Evolutionary conservation across 2,888 invertebrate genomes (phyloP).

Genomic region (Operophtera brumata): DNA sequence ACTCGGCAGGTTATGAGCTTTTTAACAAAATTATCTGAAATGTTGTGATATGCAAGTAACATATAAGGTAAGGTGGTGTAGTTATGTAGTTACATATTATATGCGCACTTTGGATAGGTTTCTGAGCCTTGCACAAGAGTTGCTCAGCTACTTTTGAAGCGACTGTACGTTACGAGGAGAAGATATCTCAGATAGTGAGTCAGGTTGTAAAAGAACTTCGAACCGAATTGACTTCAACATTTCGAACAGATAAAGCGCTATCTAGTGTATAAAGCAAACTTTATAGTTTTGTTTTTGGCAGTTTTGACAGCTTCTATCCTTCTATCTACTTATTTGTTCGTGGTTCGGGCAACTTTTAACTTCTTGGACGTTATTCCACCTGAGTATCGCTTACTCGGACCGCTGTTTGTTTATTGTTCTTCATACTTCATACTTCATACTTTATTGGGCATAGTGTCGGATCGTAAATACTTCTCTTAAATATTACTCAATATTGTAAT

Average conservation of each 20-base stretch:
- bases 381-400: constrained; percentile 64
- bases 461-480: no score
- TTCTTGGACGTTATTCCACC: constrained; percentile 65
- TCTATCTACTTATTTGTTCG: constrained; percentile 79
- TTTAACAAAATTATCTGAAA: no score
- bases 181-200: constrained; percentile 36
- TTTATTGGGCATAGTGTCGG: no score
- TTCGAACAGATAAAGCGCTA: constrained; percentile 76
- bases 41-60: no score
- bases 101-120: no score
- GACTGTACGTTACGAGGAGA: constrained; percentile 39
- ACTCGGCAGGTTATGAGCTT: no score
- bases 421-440: no score
- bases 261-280: constrained; percentile 75
- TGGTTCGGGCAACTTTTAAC: constrained; percentile 76
- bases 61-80: no score
- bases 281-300: constrained; percentile 82
- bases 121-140: not conserved
- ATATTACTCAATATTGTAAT: no score
- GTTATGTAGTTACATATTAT: no score
- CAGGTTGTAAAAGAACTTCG: constrained; percentile 57
- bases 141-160: not conserved
- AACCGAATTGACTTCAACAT: constrained; percentile 76
- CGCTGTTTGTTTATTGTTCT: constrained; percentile 52
- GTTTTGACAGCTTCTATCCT: constrained; percentile 69